Evolutionary conservation across 2,113 vertebrate genomes (phyloP), one percentile per base, ranked within the genome.

Genomic region (Cranoglanis bouderius): DNA sequence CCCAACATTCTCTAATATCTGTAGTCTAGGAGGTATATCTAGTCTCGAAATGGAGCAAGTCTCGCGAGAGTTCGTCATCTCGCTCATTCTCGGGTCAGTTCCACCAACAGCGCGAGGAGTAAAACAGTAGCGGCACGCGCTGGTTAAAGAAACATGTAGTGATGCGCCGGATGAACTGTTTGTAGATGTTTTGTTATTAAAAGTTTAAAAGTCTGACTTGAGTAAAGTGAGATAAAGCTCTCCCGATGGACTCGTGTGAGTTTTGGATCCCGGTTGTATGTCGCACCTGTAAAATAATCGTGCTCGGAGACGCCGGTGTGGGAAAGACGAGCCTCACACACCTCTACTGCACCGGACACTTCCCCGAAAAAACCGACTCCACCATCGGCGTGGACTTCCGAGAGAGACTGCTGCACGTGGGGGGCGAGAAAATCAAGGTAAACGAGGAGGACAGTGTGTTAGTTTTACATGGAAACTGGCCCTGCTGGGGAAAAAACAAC

Each of bases 371-470:
- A 77, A 93, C 92, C 4, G 95, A 96, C 86, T 93, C 96, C 43
- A 96, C 96, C 78, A 96, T 96, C 89, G 96, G 96, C 3, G 95
- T 96, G 88, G 96, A 96, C 88, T 96, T 96, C 91, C 93, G 95
- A 1, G 96, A 96, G 85, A 93, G 92, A 61, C 8, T 85, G 61
- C 77, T 96, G 77, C 94, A 96, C 0, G 70, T 96, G 0, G 92
- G 94, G 7, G 95, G 95, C 84, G 95, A 96, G 82, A 95, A 87
- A 84, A 92, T 96, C 4, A 96, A 95, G 94, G 96, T 96, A 90
- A 5, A 63, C 35, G 32, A 40, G 24, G 21, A 21, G 18, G 18
- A 18, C 19, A 8, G n/a, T 59, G 10, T 77, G 74, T 87, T 61
- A n/a, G 61, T 32, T 6, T 13, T 32, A 7, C 5, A 65, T 57